These are phyloP conservation scores for Nezara viridula DNA, from an alignment of 2,888 invertebrate genomes.

Conservation along the genomic window DNA sequence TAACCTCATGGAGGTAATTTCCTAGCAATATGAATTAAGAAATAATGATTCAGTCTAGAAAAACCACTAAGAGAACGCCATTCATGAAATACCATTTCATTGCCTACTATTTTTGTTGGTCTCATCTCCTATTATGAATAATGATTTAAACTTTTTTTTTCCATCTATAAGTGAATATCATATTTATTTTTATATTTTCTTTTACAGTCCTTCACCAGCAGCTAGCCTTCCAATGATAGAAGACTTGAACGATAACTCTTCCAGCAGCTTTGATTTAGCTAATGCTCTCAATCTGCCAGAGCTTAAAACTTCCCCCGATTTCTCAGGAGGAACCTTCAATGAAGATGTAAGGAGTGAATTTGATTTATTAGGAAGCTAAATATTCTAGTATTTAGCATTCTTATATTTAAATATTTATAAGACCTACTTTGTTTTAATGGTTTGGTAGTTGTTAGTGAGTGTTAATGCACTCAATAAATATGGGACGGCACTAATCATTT, in stretches of 20 bases:
- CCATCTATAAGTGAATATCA: not conserved
- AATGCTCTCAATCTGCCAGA: constrained; percentile 63
- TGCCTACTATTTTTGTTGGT: not conserved
- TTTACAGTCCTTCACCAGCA: constrained; percentile 58
- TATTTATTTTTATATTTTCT: not conserved
- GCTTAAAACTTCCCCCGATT: constrained; percentile 64
- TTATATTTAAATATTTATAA: no score
- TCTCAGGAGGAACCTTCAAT: constrained; percentile 62
- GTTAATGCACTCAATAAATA: no score
- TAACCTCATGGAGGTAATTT: not conserved
- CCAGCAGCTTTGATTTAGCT: constrained; percentile 64
- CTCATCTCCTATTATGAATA: not conserved
- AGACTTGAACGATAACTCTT: constrained; percentile 65
- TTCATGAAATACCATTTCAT: not conserved
- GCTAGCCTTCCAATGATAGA: constrained; percentile 65
- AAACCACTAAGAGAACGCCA: no score
- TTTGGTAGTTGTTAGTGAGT: no score
- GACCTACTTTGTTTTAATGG: no score
- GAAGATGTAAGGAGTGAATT: constrained; percentile 61
- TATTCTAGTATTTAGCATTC: not conserved
- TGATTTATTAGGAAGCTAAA: not conserved
- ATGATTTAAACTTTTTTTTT: not conserved
- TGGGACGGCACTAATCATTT: no score
- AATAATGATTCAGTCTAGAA: not conserved
- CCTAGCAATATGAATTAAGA: not conserved